Base-by-base conservation (phyloP, 2,888 invertebrate species). In the Leucoma salicis region DNA sequence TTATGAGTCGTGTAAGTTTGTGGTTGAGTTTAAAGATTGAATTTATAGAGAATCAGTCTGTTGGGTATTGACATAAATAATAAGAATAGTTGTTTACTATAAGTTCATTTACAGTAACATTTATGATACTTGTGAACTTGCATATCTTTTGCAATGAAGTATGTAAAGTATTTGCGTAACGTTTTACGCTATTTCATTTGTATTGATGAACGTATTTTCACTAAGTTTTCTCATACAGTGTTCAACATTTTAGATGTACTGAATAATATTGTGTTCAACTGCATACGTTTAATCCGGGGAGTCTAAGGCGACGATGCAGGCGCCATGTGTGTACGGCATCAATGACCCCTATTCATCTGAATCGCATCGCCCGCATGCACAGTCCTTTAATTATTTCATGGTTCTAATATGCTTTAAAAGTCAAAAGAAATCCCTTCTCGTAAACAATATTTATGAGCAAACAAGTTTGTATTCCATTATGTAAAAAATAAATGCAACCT, bases 331-430 rank as follows among this genome's bases (percentile, higher is more conserved):
- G 58, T 63, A 46, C 58, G 8, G 59, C 60, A 66, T 75, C 73
- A 81, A 78, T 70, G 66, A 63, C 51, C 66, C 66, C 62, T 66
- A 75, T 81, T 82, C 71, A 78, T 71, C 63, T 63, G 47, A 38
- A 35, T 62, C 5, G 21, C 31, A 11, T 31, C 57, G 67, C 82
- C 82, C 83, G 81, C 77, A 78, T 78, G 51, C 54, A 40, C 42
- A 36, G 65, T 64, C 65, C 66, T 68, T 75, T 78, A 76, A 79
- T 79, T 74, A 56, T 57, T 61, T n/a, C 62, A 73, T 70, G 58
- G 55, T 57, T 65, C 68, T 75, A 69, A 67, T 66, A 74, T 71
- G 58, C 66, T 66, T 48, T 42, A 44, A 63, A 29, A 14, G 14
- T 29, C 29, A 29, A 29, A 6, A 29, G n/a, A 10, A 10, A 10